Conservation (phyloP, 2,888 invertebrate genomes). For the Reticulitermes lucifugus region DNA sequence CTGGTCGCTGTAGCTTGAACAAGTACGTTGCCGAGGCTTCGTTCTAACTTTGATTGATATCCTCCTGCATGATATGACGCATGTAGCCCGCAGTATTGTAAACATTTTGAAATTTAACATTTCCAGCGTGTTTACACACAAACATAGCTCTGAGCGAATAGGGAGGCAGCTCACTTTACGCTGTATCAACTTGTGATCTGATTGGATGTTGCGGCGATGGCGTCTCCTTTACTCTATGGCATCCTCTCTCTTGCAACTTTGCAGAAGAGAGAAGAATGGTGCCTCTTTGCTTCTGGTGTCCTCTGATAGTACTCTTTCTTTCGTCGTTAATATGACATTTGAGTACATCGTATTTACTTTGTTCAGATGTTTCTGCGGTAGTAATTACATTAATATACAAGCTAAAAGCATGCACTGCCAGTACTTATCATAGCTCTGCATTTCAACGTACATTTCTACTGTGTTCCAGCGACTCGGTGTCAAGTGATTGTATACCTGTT, state of each 20-base stretch:
- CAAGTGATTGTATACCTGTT: no score
- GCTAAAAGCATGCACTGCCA: no score
- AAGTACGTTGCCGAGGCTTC: not conserved
- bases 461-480: no score
- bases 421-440: no score
- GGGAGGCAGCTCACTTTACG: slow-evolving; percentile 10
- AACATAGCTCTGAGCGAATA: slow-evolving; percentile 11
- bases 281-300: not conserved
- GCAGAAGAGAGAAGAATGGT: not conserved
- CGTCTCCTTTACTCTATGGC: not conserved
- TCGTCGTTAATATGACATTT: not conserved
- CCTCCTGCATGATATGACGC: not conserved
- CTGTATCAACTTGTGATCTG: not conserved
- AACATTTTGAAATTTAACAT: slow-evolving; percentile 37
- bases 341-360: no score
- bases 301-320: not conserved
- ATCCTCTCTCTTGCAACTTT: not conserved
- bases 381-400: no score
- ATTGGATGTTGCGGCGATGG: not conserved
- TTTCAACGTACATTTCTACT: no score
- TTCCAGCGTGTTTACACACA: slow-evolving; percentile 20
- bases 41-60: slow-evolving; percentile 16
- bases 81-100: slow-evolving; percentile 6
- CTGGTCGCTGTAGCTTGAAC: not conserved
- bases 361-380: no score